A percentile compares a stretch with the other conserved stretches of the same genome.
Evolutionary conservation across 2,888 invertebrate genomes (phyloP).

Genomic region (Smittia aterrima): DNA sequence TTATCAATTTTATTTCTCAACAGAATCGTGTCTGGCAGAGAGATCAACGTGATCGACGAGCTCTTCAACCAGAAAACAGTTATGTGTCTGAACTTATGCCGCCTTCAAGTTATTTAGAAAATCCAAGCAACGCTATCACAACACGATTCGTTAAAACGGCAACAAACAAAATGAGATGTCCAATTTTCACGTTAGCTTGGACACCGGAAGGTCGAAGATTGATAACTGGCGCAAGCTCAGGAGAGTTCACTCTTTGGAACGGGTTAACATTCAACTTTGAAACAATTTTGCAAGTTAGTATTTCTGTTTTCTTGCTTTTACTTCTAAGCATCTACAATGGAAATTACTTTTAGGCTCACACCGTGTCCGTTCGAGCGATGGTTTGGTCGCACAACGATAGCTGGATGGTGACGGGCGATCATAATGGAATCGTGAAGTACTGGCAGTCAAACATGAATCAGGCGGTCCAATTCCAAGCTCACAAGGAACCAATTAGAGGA

Average conservation of each 20-base stretch:
- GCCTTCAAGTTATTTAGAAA: constrained; percentile 89
- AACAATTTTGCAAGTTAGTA: constrained; percentile 92
- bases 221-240: constrained; percentile 97
- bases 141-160: constrained; percentile 97
- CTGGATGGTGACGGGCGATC: constrained; percentile 99
- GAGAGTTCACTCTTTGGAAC: constrained; percentile 99
- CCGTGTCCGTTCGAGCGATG: constrained; percentile 98
- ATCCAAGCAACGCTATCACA: constrained; percentile 94
- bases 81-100: constrained; percentile 92
- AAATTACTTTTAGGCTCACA: constrained; percentile 81
- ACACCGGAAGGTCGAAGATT: constrained; percentile 97
- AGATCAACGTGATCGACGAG: constrained; percentile 83
- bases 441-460: constrained; percentile 99
- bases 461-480: constrained; percentile 99
- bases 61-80: constrained; percentile 91
- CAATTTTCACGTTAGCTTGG: constrained; percentile 98
- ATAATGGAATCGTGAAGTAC: constrained; percentile 98
- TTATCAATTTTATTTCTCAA: constrained; percentile 42
- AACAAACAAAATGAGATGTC: constrained; percentile 99
- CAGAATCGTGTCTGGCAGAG: constrained; percentile 95
- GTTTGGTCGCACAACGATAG: constrained; percentile 99
- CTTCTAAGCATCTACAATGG: neutral
- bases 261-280: constrained; percentile 99
- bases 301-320: neutral
- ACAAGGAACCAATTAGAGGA: constrained; percentile 98